Conservation (phyloP, 2,797 vertebrate species). For the Chromobotia macracanthus region DNA sequence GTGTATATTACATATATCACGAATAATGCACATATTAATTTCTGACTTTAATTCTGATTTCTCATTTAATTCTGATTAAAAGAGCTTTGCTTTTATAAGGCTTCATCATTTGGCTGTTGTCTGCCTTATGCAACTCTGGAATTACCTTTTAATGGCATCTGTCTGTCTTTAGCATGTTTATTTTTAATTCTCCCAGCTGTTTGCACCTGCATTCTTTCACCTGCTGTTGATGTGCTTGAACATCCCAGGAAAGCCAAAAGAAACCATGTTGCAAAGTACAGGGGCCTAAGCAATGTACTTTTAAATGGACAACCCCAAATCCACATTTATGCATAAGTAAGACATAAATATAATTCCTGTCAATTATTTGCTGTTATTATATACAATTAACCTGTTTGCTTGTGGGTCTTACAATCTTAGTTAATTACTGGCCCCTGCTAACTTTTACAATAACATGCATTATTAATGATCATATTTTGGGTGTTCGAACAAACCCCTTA, state of each 20-base stretch:
- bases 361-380: no score
- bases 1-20: not conserved
- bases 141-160: constrained; percentile 22
- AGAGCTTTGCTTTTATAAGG: constrained; percentile 11
- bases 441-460: no score
- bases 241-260: constrained; percentile 1
- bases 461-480: no score
- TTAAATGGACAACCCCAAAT: not conserved
- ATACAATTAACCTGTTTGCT: no score
- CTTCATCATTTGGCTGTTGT: not conserved
- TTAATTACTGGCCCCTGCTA: no score
- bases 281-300: not conserved
- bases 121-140: not conserved
- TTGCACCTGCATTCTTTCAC: constrained; percentile 34
- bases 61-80: no score
- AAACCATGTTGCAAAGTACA: constrained; percentile 3
- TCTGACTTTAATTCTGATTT: no score
- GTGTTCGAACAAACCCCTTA: no score
- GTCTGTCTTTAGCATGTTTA: no score
- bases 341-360: no score
- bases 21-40: constrained; percentile 2
- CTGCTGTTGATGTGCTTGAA: not conserved
- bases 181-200: constrained; percentile 42
- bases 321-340: not conserved
- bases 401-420: no score